Base-by-base conservation (phyloP, 2,888 invertebrate genomes). In the Euclidia mi region DNA sequence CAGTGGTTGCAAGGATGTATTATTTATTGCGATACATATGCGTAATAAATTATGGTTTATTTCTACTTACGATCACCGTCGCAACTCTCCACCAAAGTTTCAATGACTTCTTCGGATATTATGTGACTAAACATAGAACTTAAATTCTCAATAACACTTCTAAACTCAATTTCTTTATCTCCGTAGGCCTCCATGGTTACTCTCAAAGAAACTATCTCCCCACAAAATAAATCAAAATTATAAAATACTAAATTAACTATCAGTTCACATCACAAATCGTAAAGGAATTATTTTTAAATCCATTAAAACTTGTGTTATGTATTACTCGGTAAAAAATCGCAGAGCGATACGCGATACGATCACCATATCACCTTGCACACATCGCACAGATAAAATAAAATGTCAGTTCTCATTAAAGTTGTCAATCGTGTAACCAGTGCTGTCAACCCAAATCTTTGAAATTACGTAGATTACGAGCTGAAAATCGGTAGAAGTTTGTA, bases 31-130 rank as follows among this genome's bases (percentile, higher is more conserved):
- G 4, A 6, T 25, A 25, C 20, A 20, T 20, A 20, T 0, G 20
- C 20, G 7, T 25, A 25, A 20, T n/a, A n/a, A 25, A 25, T 25
- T 25, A 25, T 6, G 4, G 0, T 25, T 25, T 3, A 9, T 43
- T 45, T 57, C 9, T 72, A 92, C 94, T 91, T 82, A 94, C 94
- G 67, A 70, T 94, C 89, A 10, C 92, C 94, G 3, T 65, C 79
- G 53, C 82, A 93, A 63, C 83, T 90, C 58, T 91, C 91, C 7
- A 91, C 85, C 11, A 94, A 74, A 11, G 89, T 75, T 45, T 62
- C 61, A 38, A 93, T 87, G n/a, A 86, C 87, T 48, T 89, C 90
- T 62, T 65, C 76, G 58, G 70, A 84, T 50, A 93, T 58, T 17
- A 85, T 77, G 57, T 82, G 72, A 2, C 88, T 88, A 47, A 94